Base-by-base conservation (phyloP, 1,140 invertebrate species). In the Bombus confusus region DNA sequence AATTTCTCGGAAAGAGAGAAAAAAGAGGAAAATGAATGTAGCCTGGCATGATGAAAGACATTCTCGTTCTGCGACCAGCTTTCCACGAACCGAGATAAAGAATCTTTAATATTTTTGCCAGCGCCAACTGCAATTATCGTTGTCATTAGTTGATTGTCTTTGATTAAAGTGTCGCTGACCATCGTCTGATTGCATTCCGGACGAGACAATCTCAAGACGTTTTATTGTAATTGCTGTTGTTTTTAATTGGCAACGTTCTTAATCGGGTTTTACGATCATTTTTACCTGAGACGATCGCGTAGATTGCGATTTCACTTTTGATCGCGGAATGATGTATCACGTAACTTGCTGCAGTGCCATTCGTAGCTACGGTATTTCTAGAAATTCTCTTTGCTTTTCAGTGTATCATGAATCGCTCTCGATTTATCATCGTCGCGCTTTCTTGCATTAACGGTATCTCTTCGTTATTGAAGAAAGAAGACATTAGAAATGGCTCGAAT, bases 111-210 rank as follows among this genome's bases (percentile, higher is more conserved):
- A 71, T 73, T 74, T 73, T 74, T 31, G 28, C 37, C 43, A 77
- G 66, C 31, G 31, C 22, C 66, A 5, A 15, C 43, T 9, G n/a
- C 37, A 31, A 74, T 81, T 81, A 52, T 52, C 6, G 69, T 73
- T 34, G 28, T 78, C 81, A 83, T 83, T 83, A 83, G 80, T 39
- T 83, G 41, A 83, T 83, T 75, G 73, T 77, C 79, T 80, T 80
- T 57, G 25, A 57, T 71, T 72, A 34, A 59, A 59, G 28, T 47
- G 41, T 66, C 31, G 62, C 15, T 66, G 25, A 78, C 39, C 76
- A 41, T 43, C 25, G 34, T 34, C 47, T 39, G 15, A 76, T 76
- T n/a, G 6, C 43, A 39, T 28, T 39, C 1, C 22, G 10, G 25
- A 13, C 18, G 0, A 18, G 25, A 39, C 28, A 4, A 72, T n/a